These are phyloP conservation scores for Creontiades dilutus DNA, from an alignment of 2,888 invertebrate species.

Conservation along the genomic window DNA sequence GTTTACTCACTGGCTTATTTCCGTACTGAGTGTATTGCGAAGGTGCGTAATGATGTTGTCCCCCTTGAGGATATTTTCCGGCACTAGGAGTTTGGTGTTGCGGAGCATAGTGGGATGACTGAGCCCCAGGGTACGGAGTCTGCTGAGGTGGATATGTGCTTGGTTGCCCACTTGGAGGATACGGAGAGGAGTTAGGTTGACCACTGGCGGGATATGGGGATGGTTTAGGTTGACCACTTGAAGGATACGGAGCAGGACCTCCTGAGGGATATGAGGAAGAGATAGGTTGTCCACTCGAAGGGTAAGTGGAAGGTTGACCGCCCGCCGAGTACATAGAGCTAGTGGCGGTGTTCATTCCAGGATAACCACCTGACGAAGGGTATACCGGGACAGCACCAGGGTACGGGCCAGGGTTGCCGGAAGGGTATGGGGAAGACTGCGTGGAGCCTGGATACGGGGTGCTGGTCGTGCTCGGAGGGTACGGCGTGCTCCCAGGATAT, in stretches of 20 bases:
- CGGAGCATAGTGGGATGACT: conserved; percentile 2
- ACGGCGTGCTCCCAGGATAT: conserved; percentile 61
- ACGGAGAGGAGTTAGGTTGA: conserved; percentile 67
- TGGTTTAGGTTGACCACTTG: conserved; percentile 30
- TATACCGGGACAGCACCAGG: conserved; percentile 73
- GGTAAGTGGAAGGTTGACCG: background rate
- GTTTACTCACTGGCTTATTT: conserved; percentile 64
- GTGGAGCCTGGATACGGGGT: conserved; percentile 68
- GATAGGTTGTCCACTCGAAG: conserved; percentile 77
- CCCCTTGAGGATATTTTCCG: conserved; percentile 64
- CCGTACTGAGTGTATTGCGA: conserved; percentile 65
- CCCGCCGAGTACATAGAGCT: conserved; percentile 11
- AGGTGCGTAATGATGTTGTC: conserved; percentile 19
- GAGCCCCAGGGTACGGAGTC: conserved; percentile 71
- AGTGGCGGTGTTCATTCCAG: background rate
- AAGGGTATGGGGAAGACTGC: conserved; percentile 74
- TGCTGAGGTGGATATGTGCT: conserved; percentile 78
- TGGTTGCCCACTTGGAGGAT: conserved; percentile 77
- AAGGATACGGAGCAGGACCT: conserved; percentile 72
- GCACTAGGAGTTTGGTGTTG: conserved; percentile 65
- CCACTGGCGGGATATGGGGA: conserved; percentile 74
- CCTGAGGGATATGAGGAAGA: conserved; percentile 25
- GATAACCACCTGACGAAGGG: conserved; percentile 56
- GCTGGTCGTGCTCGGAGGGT: conserved; percentile 64
- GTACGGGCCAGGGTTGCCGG: conserved; percentile 74